Percentiles rank a stretch among this genome's conserved stretches.
phyloP scores from a whole-genome alignment of 2,797 vertebrate genomes.

The Arnoldichthys spilopterus region DNA sequence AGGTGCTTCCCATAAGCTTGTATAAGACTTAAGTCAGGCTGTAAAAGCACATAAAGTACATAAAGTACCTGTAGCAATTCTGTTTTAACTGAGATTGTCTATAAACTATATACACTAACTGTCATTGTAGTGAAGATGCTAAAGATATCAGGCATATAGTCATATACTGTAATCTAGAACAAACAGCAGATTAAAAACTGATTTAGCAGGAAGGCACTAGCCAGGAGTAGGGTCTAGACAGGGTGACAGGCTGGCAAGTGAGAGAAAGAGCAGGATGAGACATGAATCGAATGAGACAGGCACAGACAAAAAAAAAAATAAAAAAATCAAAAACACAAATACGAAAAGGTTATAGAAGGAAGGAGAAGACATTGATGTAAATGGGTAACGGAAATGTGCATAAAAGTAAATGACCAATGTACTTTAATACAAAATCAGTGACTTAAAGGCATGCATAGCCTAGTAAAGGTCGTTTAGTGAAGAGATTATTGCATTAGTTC shows the following conservation, averaged over 20 bases:
- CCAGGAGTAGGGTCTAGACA: neutral
- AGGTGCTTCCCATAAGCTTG: constrained; percentile 5
- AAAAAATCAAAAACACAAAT: too few relatives aligned
- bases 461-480: neutral
- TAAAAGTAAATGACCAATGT: neutral
- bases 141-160: neutral
- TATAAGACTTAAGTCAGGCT: constrained; percentile 13
- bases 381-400: neutral
- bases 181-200: neutral
- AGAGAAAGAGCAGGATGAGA: neutral
- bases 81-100: neutral
- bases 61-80: constrained; percentile 26
- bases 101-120: neutral
- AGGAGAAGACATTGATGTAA: neutral
- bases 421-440: neutral
- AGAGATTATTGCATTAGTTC: neutral
- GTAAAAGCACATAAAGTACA: constrained; percentile 19
- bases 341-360: constrained; percentile 15
- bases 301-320: constrained; percentile 3
- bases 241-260: neutral
- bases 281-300: constrained; percentile 8
- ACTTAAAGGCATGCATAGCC: neutral
- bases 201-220: neutral
- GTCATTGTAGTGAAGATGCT: neutral
- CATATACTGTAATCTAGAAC: neutral